phyloP scores from a whole-genome alignment of 2,797 vertebrate genomes.

The Meda fulgida region DNA sequence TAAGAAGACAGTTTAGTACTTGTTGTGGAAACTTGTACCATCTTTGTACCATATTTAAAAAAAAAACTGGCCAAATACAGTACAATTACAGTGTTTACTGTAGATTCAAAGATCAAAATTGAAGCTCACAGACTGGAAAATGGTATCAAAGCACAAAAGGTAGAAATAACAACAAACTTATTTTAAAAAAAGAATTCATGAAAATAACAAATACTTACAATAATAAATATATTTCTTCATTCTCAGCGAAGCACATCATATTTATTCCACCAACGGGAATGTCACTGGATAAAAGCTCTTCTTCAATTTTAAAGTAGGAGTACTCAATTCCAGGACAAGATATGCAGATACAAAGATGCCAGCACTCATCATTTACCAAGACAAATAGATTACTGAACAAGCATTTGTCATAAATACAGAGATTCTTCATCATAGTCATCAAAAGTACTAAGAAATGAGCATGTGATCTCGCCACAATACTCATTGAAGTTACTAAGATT shows the following conservation, averaged over 20 bases:
- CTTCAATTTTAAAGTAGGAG: not conserved
- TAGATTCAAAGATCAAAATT: constrained; percentile 12
- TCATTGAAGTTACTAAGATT: constrained; percentile 51
- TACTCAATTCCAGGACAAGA: constrained; percentile 17
- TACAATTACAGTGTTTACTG: constrained; percentile 29
- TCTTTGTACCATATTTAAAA: not conserved
- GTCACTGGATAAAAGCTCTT: constrained; percentile 29
- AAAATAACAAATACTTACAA: constrained; percentile 30
- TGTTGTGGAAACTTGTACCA: constrained; percentile 6
- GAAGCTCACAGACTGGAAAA: not conserved
- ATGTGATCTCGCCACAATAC: constrained; percentile 21
- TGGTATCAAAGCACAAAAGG: constrained; percentile 25
- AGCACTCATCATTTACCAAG: constrained; percentile 16
- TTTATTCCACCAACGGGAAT: constrained; percentile 19
- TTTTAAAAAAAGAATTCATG: constrained; percentile 4
- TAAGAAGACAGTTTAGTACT: constrained; percentile 14
- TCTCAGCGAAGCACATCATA: constrained; percentile 13
- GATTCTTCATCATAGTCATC: constrained; percentile 28
- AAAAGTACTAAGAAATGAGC: constrained; percentile 42
- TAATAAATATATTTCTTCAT: constrained; percentile 7
- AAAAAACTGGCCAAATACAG: constrained; percentile 10
- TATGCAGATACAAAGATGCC: constrained; percentile 29
- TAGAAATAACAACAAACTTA: constrained; percentile 27
- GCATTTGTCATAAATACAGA: constrained; percentile 47
- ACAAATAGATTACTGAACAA: constrained; percentile 40